These are phyloP conservation scores for Danio tinwini DNA, from an alignment of 2,797 vertebrate species.

Conservation along the genomic window DNA sequence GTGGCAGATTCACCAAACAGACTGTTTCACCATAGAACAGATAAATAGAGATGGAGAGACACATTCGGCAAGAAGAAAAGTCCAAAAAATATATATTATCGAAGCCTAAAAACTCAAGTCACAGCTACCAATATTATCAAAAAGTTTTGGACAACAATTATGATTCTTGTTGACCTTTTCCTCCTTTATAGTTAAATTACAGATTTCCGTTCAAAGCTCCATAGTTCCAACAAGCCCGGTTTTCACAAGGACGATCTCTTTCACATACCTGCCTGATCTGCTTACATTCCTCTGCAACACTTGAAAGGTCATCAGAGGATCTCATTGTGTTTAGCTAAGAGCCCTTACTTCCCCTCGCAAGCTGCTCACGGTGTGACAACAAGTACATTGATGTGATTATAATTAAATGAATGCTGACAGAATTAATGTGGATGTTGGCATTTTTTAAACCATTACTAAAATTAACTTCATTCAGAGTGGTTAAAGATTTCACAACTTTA, in stretches of 20 bases:
- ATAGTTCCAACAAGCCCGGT: constrained; percentile 41
- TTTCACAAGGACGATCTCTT: constrained; percentile 42
- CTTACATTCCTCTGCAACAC: constrained; percentile 56
- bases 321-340: constrained; percentile 51
- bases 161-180: not conserved
- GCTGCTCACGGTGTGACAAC: constrained; percentile 12
- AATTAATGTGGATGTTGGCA: not conserved
- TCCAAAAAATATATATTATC: constrained; percentile 23
- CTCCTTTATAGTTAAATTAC: constrained; percentile 42
- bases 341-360: constrained; percentile 43
- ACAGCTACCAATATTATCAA: not conserved
- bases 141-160: not conserved
- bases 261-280: constrained; percentile 55
- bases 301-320: constrained; percentile 57
- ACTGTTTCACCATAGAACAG: not conserved
- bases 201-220: constrained; percentile 50
- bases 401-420: not conserved
- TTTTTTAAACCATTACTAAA: not conserved
- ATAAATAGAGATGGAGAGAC: not conserved
- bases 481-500: not conserved
- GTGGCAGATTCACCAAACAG: constrained; percentile 69
- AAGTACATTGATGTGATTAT: not conserved
- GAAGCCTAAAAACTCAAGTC: constrained; percentile 4
- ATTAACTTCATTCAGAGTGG: not conserved
- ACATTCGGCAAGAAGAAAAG: constrained; percentile 10